These are phyloP conservation scores for Esperia sulphurella DNA, from an alignment of 2,888 invertebrate species.

Conservation along the genomic window DNA sequence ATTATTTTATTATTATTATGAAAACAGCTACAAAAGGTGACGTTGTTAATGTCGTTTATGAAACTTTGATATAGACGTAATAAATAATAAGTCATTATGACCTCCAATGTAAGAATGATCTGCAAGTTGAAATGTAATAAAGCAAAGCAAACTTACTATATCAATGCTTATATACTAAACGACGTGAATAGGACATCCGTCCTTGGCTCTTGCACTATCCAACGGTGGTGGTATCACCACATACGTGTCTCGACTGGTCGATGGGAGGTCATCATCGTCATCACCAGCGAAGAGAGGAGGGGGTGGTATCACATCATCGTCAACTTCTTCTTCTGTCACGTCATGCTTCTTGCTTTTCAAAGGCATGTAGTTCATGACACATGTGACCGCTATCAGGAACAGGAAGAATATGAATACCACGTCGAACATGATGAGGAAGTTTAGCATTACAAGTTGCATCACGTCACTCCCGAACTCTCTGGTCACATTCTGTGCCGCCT, in stretches of 20 bases:
- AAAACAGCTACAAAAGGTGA: too few relatives aligned
- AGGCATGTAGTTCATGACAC: constrained; percentile 90
- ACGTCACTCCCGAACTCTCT: constrained; percentile 51
- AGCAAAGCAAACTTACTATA: constrained; percentile 24
- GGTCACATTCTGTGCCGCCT: constrained; percentile 61
- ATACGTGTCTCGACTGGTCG: constrained; percentile 65
- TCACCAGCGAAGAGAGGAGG: constrained; percentile 66
- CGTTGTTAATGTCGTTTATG: too few relatives aligned
- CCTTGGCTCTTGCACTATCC: constrained; percentile 57
- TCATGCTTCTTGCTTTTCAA: constrained; percentile 72
- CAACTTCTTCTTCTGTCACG: constrained; percentile 69
- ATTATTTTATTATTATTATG: too few relatives aligned
- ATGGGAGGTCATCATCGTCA: constrained; percentile 45
- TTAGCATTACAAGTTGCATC: constrained; percentile 92
- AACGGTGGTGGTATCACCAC: constrained; percentile 71
- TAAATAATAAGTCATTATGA: too few relatives aligned
- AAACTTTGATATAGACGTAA: too few relatives aligned
- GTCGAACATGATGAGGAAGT: constrained; percentile 93
- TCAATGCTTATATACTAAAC: constrained; percentile 70
- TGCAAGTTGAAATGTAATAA: too few relatives aligned
- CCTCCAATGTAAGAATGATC: too few relatives aligned
- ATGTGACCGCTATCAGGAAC: constrained; percentile 90
- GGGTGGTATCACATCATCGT: constrained; percentile 71
- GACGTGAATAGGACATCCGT: constrained; percentile 72
- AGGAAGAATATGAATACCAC: constrained; percentile 92